Evolutionary conservation across 1,140 invertebrate species (phyloP).

Genomic region (Latrodectus geometricus): DNA sequence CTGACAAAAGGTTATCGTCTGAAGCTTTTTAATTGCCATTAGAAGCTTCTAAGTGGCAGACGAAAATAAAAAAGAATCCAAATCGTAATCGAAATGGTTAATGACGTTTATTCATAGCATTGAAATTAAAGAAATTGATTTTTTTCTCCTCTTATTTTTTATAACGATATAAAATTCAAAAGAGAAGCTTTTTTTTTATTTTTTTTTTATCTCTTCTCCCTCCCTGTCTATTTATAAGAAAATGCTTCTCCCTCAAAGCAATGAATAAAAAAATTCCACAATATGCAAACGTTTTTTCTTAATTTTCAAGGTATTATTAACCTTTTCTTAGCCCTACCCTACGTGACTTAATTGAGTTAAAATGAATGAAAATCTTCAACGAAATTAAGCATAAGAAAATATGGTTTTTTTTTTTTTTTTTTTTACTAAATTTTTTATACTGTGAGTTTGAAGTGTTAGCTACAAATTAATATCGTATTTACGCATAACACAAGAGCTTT

Average conservation of each 20-base stretch:
- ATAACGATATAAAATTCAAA: conserved; percentile 38
- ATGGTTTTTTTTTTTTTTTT: too few species aligned
- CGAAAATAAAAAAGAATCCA: conserved; percentile 23
- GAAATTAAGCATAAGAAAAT: not conserved
- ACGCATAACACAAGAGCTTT: conserved; percentile 32
- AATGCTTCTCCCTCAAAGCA: not conserved
- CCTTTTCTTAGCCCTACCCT: conserved; percentile 26
- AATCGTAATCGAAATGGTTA: conserved; percentile 49
- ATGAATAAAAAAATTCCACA: conserved; percentile 24
- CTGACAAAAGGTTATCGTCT: conserved; percentile 57
- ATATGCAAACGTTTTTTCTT: conserved; percentile 31
- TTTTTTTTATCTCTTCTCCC: not conserved
- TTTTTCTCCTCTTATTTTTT: conserved; percentile 38
- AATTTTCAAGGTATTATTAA: conserved; percentile 15
- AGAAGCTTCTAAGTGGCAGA: conserved; percentile 49
- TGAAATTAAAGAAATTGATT: conserved; percentile 39
- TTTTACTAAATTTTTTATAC: not conserved
- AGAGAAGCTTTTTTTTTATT: conserved; percentile 22
- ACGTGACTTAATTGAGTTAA: conserved; percentile 57
- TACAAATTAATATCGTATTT: conserved; percentile 56
- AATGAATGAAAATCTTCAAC: conserved; percentile 40
- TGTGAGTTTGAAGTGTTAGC: conserved; percentile 45
- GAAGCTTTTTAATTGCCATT: conserved; percentile 55
- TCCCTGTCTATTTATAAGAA: not conserved
- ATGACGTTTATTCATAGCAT: conserved; percentile 57